Evolutionary conservation across 2,797 vertebrate genomes (phyloP), one percentile per base, ranked within the genome.

Genomic region (Tokudaia muenninki): DNA sequence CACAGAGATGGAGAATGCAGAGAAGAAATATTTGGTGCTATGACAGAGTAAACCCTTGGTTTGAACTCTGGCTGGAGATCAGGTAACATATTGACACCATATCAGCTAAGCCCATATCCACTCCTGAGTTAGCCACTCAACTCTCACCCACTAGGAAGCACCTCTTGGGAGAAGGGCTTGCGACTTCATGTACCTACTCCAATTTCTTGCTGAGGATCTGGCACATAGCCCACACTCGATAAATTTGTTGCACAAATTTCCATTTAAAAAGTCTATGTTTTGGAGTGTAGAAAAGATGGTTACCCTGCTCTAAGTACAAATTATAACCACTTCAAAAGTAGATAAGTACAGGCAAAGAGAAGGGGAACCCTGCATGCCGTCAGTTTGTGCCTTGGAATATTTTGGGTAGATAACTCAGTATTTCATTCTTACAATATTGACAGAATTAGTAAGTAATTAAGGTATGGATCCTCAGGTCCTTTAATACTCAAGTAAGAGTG

Each of bases 101-200:
- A 52, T 80, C 50, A 92, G 78, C 93, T 17, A 79, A 83, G 34
- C 12, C 70, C 61, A 29, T 34, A 4, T 92, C 47, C 16, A 19
- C 37, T 70, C 63, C 22, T 57, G 37, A 4, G 17, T 31, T 61
- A 93, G 59, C 52, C 65, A 47, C 70, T 89, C 29, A 55, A 21
- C 67, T 61, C 57, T 92, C 41, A 55, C 63, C 55, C 67, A 95
- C 24, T 5, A 59, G 17, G 59, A 61, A 96, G 67, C 37, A 50
- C 86, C 95, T 94, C 90, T 96, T 78, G 52, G 80, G 84, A 94
- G 74, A 95, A 97, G 77, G 47, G 87, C 61, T 95, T 95, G 89
- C 75, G 82, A 95, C 92, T 92, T 87, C 77, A 55, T 74, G 55
- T 1, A 72, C 52, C 90, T 41, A 80, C 61, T 94, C 83, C 80